Evolutionary conservation across 2,888 invertebrate species (phyloP), one percentile per base, ranked within the genome.

Genomic region (Camponotus fellah): DNA sequence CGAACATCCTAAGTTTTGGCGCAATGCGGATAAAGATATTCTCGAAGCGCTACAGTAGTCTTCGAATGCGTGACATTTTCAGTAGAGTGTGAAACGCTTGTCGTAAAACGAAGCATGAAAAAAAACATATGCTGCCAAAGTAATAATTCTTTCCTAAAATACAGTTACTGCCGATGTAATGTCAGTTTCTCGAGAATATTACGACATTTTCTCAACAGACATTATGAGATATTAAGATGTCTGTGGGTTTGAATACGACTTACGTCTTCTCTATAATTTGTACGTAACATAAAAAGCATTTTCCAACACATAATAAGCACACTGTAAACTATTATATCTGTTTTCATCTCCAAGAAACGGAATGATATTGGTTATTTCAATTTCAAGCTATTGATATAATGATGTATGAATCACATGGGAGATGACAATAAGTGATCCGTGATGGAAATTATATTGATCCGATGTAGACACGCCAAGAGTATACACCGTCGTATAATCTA

Each of bases 1-100:
- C 40, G 26, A 79, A 46, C 34, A 71, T 21, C 32, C 62, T 12
- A 32, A 46, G 26, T 65, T 83, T 85, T 85, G 83, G 60, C 83
- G 85, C 85, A 85, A 85, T 85, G 85, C 85, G 65, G 83, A 77
- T 37, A 82, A 62, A 82, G 68, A 76, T 81, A 75, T 75, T 81
- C 64, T 10, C 46, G 74, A 72, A 60, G 21, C 14, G 21, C 17
- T 32, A 26, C 4, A 8, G 1, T 37, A n/a, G n/a, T 53, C 62
- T 53, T 37, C 32, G 37, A 76, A 46, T 17, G 71, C 21, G 21
- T 34, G 34, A 49, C 21, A 21, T 62, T 76, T 37, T 40, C 32
- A 56, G 12, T n/a, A 53, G 4, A 32, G 17, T n/a, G n/a, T 53
- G 40, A 21, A 65, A 53, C 37, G 4, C 17, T 37, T 21, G 37